Percentiles rank a stretch among this genome's conserved stretches.
These are phyloP conservation scores for Nasonia oneida DNA, from an alignment of 2,888 invertebrate species.

Conservation along the genomic window DNA sequence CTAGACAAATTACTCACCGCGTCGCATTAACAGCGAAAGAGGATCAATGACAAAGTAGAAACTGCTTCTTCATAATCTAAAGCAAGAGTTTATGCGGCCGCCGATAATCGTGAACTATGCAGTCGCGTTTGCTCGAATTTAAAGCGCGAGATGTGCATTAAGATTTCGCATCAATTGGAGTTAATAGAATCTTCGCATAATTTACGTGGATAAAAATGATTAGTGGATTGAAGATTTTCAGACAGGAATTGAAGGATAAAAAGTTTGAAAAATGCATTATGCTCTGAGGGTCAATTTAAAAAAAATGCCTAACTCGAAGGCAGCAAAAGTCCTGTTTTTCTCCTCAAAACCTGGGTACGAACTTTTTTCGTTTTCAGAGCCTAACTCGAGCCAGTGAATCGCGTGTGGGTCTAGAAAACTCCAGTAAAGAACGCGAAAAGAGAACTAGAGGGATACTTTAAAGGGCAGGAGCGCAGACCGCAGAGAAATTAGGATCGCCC, in stretches of 20 bases:
- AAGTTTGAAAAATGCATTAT: background rate
- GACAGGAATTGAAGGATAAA: background rate
- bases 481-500: conserved; percentile 38
- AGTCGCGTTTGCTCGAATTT: background rate
- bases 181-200: background rate
- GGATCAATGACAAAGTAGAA: background rate
- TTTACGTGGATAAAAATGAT: background rate
- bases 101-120: background rate
- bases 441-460: background rate
- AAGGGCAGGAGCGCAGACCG: background rate
- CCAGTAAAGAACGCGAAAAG: background rate
- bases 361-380: background rate
- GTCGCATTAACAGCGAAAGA: background rate
- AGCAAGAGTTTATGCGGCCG: background rate
- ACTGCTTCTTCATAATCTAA: background rate
- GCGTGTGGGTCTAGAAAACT: background rate
- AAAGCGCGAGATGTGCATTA: background rate
- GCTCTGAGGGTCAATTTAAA: background rate
- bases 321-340: background rate
- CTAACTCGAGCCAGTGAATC: background rate
- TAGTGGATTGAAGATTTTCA: background rate
- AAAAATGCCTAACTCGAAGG: background rate
- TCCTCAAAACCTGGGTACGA: background rate
- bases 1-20: conserved; percentile 36
- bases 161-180: background rate